A percentile compares a stretch with the other conserved stretches of the same genome.
Conservation (phyloP, 2,888 invertebrate species). For the Ochropleura leucogaster region DNA sequence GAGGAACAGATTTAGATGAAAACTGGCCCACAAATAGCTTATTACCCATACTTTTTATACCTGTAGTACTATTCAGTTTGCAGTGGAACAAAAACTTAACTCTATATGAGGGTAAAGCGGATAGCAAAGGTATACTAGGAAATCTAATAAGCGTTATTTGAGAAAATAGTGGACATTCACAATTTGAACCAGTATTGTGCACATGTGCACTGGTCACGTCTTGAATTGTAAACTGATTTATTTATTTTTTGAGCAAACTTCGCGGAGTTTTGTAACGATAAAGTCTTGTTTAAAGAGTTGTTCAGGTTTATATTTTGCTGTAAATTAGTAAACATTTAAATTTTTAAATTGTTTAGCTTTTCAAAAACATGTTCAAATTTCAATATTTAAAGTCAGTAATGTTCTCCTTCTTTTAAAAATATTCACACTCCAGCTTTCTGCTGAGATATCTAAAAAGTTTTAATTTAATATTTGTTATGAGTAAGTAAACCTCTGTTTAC, state of each 20-base stretch:
- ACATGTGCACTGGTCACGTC: slow-evolving; percentile 12
- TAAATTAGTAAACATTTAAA: too few species aligned
- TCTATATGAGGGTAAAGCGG: neutral
- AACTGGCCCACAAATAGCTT: neutral
- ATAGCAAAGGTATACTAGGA: neutral
- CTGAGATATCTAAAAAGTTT: neutral
- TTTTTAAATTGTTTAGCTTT: neutral
- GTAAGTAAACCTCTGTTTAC: neutral
- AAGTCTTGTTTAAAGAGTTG: neutral
- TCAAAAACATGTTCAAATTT: neutral
- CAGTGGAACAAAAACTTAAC: neutral
- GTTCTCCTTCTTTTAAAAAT: neutral
- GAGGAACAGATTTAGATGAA: neutral
- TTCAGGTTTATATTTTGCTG: neutral
- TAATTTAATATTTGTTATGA: neutral
- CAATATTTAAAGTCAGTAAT: neutral
- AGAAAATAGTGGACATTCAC: neutral
- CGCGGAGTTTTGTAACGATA: neutral
- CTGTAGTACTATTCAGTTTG: neutral
- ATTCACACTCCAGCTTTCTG: too few species aligned
- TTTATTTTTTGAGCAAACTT: neutral
- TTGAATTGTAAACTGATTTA: neutral
- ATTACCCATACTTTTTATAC: neutral
- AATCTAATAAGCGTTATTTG: slow-evolving; percentile 6
- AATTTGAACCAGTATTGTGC: neutral